Evolutionary conservation across 2,888 invertebrate genomes (phyloP).

Genomic region (Petrolisthes manimaculis): DNA sequence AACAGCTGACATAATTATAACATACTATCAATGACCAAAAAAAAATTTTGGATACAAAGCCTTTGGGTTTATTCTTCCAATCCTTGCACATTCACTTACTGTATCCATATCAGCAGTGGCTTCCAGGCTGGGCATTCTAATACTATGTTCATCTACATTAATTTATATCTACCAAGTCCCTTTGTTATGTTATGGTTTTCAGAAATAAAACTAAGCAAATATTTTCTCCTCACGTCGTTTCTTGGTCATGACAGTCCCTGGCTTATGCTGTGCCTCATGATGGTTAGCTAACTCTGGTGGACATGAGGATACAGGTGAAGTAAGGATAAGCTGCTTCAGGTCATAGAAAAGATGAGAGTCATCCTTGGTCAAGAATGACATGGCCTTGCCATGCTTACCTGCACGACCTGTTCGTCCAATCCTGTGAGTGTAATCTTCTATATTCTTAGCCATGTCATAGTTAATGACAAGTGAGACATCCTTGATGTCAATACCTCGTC

Average conservation of each 20-base stretch:
- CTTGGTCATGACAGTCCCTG: slow-evolving; percentile 89
- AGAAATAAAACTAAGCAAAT: slow-evolving; percentile 78
- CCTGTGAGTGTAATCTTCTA: slow-evolving; percentile 77
- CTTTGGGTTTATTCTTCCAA: too few species aligned
- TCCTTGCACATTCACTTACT: too few species aligned
- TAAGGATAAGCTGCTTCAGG: slow-evolving; percentile 88
- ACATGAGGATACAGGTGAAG: slow-evolving; percentile 93
- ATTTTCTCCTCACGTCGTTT: slow-evolving; percentile 95
- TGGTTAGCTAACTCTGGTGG: slow-evolving; percentile 97
- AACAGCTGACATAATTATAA: too few species aligned
- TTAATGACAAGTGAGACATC: slow-evolving; percentile 99
- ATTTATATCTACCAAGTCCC: too few species aligned
- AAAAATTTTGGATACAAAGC: too few species aligned
- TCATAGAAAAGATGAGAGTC: slow-evolving; percentile 96
- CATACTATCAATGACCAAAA: too few species aligned
- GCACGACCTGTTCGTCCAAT: slow-evolving; percentile 77
- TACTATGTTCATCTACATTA: too few species aligned
- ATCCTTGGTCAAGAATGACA: slow-evolving; percentile 97
- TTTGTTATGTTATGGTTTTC: too few species aligned
- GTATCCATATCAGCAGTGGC: too few species aligned
- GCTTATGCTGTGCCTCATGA: slow-evolving; percentile 97
- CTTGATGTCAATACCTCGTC: slow-evolving; percentile 99
- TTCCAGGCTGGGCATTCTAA: too few species aligned
- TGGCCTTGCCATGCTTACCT: slow-evolving; percentile 95
- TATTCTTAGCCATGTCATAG: slow-evolving; percentile 99